phyloP scores from a whole-genome alignment of 92 coral and sea anemone genomes.

The Galaxea fascicularis region DNA sequence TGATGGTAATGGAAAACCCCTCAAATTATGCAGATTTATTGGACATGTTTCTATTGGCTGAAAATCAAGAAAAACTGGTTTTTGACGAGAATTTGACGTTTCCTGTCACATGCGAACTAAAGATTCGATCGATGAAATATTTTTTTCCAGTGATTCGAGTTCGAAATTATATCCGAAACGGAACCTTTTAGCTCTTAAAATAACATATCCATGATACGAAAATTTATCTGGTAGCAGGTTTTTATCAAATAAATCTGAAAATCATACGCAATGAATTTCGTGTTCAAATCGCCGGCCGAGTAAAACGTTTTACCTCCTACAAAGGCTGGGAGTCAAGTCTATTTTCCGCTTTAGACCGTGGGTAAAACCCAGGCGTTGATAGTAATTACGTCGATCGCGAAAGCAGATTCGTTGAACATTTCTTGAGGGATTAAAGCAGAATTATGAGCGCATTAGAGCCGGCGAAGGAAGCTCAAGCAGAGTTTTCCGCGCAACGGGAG shows the following conservation, averaged over 20 bases:
- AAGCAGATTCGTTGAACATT: background rate
- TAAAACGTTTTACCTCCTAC: background rate
- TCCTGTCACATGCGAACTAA: slow-evolving; percentile 22
- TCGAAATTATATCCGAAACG: background rate
- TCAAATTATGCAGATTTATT: slow-evolving; percentile 13
- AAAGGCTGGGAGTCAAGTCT: background rate
- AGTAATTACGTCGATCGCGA: background rate
- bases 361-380: background rate
- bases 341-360: slow-evolving; percentile 10
- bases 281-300: background rate
- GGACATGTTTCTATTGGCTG: slow-evolving; percentile 23
- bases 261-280: background rate
- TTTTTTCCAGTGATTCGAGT: background rate
- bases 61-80: slow-evolving; percentile 49
- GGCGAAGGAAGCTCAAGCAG: background rate
- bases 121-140: background rate
- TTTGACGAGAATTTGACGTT: slow-evolving; percentile 40
- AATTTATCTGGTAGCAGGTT: background rate
- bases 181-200: background rate
- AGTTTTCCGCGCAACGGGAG: background rate
- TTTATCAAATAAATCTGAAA: background rate
- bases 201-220: background rate
- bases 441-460: background rate
- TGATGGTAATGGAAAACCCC: slow-evolving; percentile 48
- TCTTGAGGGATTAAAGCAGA: background rate